phyloP scores from a whole-genome alignment of 2,797 vertebrate genomes.

The Euthynnus affinis region DNA sequence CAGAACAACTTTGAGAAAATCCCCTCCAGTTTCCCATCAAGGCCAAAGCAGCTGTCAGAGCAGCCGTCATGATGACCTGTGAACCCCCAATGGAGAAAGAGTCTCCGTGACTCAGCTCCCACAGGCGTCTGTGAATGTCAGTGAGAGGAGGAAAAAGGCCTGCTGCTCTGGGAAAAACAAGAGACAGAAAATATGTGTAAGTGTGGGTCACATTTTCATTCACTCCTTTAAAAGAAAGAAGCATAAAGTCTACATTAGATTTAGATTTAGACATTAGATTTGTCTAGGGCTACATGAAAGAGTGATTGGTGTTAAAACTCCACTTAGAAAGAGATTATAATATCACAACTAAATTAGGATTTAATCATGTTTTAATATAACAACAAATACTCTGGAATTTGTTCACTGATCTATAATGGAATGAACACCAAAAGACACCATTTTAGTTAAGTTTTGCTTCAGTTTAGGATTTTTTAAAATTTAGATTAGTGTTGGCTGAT shows the following conservation, averaged over 20 bases:
- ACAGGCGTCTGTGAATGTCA: conserved; percentile 59
- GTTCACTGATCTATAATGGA: conserved; percentile 8
- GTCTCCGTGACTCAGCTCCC: conserved; percentile 75
- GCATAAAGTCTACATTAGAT: no score
- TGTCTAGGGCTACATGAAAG: conserved; percentile 5
- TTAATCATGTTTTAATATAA: conserved; percentile 9
- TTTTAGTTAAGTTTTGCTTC: background rate
- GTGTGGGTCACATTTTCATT: conserved; percentile 35
- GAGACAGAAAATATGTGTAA: conserved; percentile 29
- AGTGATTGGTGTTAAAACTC: no score
- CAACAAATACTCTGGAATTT: conserved; percentile 12
- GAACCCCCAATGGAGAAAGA: conserved; percentile 57
- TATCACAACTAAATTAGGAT: conserved; percentile 23
- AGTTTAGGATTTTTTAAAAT: no score
- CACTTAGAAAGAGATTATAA: conserved; percentile 22
- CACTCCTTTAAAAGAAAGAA: conserved; percentile 34
- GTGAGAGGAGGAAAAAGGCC: conserved; percentile 25
- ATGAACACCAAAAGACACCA: background rate
- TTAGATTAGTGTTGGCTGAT: no score
- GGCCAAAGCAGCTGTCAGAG: conserved; percentile 65
- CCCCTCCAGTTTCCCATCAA: conserved; percentile 42
- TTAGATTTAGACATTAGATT: no score
- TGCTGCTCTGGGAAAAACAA: conserved; percentile 46
- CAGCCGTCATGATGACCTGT: conserved; percentile 56
- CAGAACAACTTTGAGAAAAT: conserved; percentile 57